Evolutionary conservation across 2,888 invertebrate genomes (phyloP).

Genomic region (Clostera curtula): DNA sequence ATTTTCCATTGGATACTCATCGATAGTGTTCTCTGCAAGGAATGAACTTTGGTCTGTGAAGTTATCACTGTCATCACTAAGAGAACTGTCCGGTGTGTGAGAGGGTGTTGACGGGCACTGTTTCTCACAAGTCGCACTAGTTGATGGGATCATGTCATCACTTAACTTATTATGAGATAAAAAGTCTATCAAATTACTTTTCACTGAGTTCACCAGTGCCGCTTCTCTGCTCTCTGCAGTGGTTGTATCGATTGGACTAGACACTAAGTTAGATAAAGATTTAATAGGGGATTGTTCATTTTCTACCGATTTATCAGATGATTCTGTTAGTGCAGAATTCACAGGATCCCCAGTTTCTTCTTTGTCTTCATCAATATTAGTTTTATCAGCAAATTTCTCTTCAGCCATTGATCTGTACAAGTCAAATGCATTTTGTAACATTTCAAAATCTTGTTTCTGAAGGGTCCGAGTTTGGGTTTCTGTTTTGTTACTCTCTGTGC

Average conservation of each 20-base stretch:
- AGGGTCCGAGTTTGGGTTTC: slow-evolving; percentile 35
- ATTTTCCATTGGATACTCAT: slow-evolving; percentile 70
- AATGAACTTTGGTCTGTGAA: slow-evolving; percentile 68
- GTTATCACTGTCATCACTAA: slow-evolving; percentile 64
- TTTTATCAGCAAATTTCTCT: slow-evolving; percentile 45
- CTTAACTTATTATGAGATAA: slow-evolving; percentile 51
- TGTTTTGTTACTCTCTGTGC: slow-evolving; percentile 35
- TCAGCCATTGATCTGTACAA: slow-evolving; percentile 59
- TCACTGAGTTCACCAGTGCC: slow-evolving; percentile 49
- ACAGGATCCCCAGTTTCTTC: slow-evolving; percentile 45
- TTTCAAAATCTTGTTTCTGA: slow-evolving; percentile 60
- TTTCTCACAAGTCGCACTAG: slow-evolving; percentile 44
- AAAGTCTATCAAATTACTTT: slow-evolving; percentile 62
- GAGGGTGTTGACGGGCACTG: slow-evolving; percentile 43
- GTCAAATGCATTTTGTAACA: slow-evolving; percentile 64
- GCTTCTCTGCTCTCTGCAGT: slow-evolving; percentile 41
- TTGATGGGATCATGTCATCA: slow-evolving; percentile 48
- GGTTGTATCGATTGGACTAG: slow-evolving; percentile 64
- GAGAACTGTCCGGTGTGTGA: slow-evolving; percentile 56
- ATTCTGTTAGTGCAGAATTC: slow-evolving; percentile 49
- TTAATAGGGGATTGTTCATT: slow-evolving; percentile 76
- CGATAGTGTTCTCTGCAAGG: slow-evolving; percentile 64
- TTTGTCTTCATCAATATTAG: slow-evolving; percentile 37
- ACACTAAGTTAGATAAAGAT: slow-evolving; percentile 77
- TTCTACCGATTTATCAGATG: slow-evolving; percentile 46